Conservation (phyloP, 2,888 invertebrate species). For the Halocaridina rubra region DNA sequence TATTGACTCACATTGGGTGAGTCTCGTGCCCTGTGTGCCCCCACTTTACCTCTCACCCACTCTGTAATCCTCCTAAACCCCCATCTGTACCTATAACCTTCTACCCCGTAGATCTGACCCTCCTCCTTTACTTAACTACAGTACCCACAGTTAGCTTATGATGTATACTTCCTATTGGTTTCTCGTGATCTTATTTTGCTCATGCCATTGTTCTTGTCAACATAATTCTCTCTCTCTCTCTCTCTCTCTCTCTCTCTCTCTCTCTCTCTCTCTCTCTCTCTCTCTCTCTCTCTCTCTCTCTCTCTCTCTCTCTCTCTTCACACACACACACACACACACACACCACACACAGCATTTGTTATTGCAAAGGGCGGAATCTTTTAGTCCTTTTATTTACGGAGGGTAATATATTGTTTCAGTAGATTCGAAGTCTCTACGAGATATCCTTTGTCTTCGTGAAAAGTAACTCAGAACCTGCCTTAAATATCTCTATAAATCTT, state of each 20-base stretch:
- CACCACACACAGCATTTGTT: not conserved
- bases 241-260: not conserved
- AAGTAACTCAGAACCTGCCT: no score
- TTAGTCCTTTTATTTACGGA: no score
- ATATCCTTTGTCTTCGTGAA: no score
- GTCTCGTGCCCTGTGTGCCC: conserved; percentile 35
- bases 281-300: not conserved
- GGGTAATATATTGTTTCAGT: no score
- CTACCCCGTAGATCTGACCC: not conserved
- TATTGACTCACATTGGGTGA: conserved; percentile 49
- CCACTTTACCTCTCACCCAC: not conserved
- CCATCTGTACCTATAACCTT: no score
- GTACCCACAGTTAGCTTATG: not conserved
- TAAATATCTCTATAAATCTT: not conserved
- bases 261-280: not conserved
- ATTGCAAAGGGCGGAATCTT: not conserved
- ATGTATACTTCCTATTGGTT: not conserved
- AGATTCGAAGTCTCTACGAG: no score
- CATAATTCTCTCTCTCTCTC: not conserved
- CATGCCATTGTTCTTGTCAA: not conserved
- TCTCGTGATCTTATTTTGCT: not conserved
- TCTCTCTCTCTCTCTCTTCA: not conserved
- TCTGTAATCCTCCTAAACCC: not conserved
- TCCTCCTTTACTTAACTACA: not conserved
- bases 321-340: not conserved